These are phyloP conservation scores for Mamestra configurata DNA, from an alignment of 1,140 invertebrate genomes.

Conservation along the genomic window DNA sequence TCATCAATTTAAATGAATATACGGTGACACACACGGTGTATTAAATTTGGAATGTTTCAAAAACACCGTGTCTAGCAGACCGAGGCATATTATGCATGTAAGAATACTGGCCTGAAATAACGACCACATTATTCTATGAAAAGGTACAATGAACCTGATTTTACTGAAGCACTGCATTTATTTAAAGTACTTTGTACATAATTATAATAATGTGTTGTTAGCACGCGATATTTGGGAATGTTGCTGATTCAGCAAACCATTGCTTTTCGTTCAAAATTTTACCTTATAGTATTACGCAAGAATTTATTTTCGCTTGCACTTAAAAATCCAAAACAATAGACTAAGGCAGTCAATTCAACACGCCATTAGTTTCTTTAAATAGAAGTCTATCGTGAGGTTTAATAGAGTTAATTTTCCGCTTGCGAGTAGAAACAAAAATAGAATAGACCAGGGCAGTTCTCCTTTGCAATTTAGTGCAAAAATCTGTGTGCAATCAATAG, in stretches of 20 bases:
- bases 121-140: not conserved
- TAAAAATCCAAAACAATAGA: not conserved
- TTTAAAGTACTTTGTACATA: constrained; percentile 4
- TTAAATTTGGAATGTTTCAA: too few relatives aligned
- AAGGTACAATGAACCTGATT: not conserved
- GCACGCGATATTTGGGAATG: constrained; percentile 15
- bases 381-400: not conserved
- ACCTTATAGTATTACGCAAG: not conserved
- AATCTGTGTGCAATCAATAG: constrained; percentile 14
- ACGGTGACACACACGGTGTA: too few relatives aligned
- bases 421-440: not conserved
- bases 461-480: constrained; percentile 4
- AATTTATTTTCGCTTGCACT: not conserved
- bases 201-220: constrained; percentile 5
- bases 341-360: not conserved
- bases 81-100: too few relatives aligned
- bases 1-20: too few relatives aligned
- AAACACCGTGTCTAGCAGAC: too few relatives aligned
- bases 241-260: not conserved
- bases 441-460: not conserved
- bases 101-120: too few relatives aligned
- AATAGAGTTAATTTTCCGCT: constrained; percentile 7
- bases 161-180: not conserved
- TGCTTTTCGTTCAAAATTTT: not conserved
- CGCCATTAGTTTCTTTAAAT: not conserved